These are phyloP conservation scores for Neolamprologus ventralis DNA, from an alignment of 2,113 vertebrate species.

Conservation along the genomic window DNA sequence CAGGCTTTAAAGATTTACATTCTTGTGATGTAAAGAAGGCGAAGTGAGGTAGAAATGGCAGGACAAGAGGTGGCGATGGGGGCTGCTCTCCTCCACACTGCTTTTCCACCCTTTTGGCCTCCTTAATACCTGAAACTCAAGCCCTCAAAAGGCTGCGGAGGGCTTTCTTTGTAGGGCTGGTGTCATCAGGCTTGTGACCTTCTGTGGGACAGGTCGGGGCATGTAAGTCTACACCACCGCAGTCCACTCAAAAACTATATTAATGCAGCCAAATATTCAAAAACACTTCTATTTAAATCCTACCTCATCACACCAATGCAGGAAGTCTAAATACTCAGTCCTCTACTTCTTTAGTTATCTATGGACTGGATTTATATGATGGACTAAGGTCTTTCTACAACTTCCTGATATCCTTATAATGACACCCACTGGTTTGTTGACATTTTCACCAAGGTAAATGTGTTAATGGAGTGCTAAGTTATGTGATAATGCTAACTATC, in stretches of 20 bases:
- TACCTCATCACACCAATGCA: background rate
- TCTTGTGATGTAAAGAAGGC: slow-evolving; percentile 57
- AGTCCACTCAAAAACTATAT: background rate
- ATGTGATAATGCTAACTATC: background rate
- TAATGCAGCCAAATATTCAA: background rate
- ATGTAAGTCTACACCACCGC: background rate
- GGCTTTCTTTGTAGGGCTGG: slow-evolving; percentile 33
- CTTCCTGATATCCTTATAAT: background rate
- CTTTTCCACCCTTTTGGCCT: slow-evolving; percentile 15
- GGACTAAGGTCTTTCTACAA: background rate
- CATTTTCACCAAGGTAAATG: background rate
- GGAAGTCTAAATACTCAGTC: background rate
- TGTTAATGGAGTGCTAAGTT: background rate
- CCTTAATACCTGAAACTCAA: slow-evolving; percentile 41
- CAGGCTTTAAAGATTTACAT: slow-evolving; percentile 60
- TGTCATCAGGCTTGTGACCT: slow-evolving; percentile 8
- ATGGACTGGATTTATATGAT: background rate
- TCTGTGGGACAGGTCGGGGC: slow-evolving; percentile 13
- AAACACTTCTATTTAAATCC: background rate
- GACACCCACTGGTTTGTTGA: background rate
- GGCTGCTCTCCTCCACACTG: background rate
- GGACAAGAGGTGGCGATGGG: slow-evolving; percentile 2
- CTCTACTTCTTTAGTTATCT: background rate
- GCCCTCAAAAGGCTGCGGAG: background rate
- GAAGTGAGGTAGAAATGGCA: slow-evolving; percentile 37